Base-by-base conservation (phyloP, 2,888 invertebrate species). In the Ceramica pisi region DNA sequence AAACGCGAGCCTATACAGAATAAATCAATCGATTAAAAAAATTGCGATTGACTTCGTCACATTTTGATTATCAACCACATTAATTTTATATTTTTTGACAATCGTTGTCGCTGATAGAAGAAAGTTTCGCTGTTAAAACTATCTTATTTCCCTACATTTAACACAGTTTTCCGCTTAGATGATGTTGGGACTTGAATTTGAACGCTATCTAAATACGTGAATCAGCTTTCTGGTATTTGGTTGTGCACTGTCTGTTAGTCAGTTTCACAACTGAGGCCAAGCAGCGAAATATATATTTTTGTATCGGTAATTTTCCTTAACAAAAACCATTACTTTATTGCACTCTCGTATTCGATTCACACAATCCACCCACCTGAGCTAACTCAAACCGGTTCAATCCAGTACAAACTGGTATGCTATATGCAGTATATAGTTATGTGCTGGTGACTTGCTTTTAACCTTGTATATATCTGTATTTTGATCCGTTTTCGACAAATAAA, bases 301-400 rank as follows among this genome's bases (percentile, higher is more conserved):
- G 2, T 23, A 16, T n/a, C n/a, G n/a, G n/a, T 8, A 21, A 23
- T 41, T 41, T 60, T 23, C 16, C 23, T 26, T 10, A 26, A 16
- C 4, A n/a, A 44, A 64, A 55, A 55, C 8, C n/a, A 51, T 35
- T 21, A 48, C 19, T 53, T 53, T 41, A 59, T 50, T 14, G 14
- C 53, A 21, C 8, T 41, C 16, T 71, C 5, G 19, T 31, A 21
- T 46, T 66, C 8, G 62, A 48, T 57, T 35, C 35, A 60, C 55
- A 35, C 51, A 55, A 7, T 9, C 8, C 48, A 53, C 12, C 8
- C 48, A 53, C 26, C 59, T 60, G 31, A 80, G 67, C 55, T 35
- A 26, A 76, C 14, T 50, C 19, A 53, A 84, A 86, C 86, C 81
- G 75, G 87, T 82, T 73, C 14, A 55, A 83, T 80, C 87, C 84